These are phyloP conservation scores for Zaprionus africanus DNA, from an alignment of 1,140 invertebrate species.

Conservation along the genomic window DNA sequence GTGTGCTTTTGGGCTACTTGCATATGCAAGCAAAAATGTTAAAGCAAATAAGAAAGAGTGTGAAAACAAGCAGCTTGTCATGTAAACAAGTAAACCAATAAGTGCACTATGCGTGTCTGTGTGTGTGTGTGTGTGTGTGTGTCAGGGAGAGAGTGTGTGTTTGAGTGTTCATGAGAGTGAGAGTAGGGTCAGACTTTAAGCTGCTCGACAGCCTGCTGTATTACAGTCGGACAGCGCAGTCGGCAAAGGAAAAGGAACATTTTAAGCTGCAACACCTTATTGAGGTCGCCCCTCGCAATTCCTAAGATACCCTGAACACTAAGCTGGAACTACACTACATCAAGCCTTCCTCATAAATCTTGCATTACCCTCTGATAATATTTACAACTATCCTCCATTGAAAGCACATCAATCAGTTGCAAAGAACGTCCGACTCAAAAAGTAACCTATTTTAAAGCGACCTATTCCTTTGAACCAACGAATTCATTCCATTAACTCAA, in stretches of 20 bases:
- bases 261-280: background rate
- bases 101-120: constrained; percentile 29
- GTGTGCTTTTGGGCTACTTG: constrained; percentile 62
- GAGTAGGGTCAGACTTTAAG: constrained; percentile 33
- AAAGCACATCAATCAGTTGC: no score
- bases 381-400: no score
- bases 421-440: no score
- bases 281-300: background rate
- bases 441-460: no score
- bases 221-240: background rate
- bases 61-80: constrained; percentile 82
- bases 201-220: background rate
- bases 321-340: no score
- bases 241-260: background rate
- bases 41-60: constrained; percentile 82
- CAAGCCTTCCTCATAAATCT: no score
- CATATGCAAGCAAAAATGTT: constrained; percentile 82
- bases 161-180: background rate
- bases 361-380: no score
- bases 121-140: constrained; percentile 3
- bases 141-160: background rate
- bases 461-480: no score
- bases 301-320: background rate
- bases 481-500: no score
- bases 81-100: constrained; percentile 81